Evolutionary conservation across 2,113 vertebrate species (phyloP), one percentile per base, ranked within the genome.

Genomic region (Odontesthes bonariensis): DNA sequence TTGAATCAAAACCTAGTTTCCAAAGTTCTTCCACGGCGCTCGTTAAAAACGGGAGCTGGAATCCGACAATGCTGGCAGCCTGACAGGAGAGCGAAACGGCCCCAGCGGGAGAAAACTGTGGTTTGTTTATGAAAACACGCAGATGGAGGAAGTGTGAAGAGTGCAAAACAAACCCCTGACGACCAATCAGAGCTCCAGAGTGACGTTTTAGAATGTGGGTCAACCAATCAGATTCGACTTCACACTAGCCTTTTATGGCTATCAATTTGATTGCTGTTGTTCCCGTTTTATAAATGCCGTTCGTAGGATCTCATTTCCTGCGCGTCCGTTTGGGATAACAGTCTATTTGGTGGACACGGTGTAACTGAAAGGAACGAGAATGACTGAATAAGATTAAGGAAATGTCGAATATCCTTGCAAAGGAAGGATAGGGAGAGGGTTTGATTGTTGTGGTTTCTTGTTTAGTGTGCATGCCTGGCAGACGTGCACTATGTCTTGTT

Each of bases 81-180:
- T 47, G 64, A 53, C 78, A 73, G 53, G 20, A 57, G 53, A 52
- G 38, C 14, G 52, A 58, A 4, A 58, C 33, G 52, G 78, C 63
- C 46, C 32, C 51, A 64, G 64, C 58, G 58, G 60, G 62, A 79
- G 79, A 72, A 82, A 83, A 77, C 83, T 83, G 47, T 46, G 63
- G 73, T 90, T 92, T 94, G 91, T 93, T 94, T 93, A 94, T 86
- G 71, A 91, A 90, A 89, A 90, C 90, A 88, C 89, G 61, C 87
- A 82, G 68, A 85, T 42, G 75, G 81, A 89, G 92, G 89, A 92
- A 91, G 88, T 89, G 68, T 81, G 72, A 62, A 47, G 70, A 79
- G 68, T 62, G 80, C 89, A 84, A 92, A 94, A 93, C 92, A 91
- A 90, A 91, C 23, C 78, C 40, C 19, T 0, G 3, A 12, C 46